Evolutionary conservation across 2,797 vertebrate species (phyloP).

Genomic region (Threskiornis aethiopicus): DNA sequence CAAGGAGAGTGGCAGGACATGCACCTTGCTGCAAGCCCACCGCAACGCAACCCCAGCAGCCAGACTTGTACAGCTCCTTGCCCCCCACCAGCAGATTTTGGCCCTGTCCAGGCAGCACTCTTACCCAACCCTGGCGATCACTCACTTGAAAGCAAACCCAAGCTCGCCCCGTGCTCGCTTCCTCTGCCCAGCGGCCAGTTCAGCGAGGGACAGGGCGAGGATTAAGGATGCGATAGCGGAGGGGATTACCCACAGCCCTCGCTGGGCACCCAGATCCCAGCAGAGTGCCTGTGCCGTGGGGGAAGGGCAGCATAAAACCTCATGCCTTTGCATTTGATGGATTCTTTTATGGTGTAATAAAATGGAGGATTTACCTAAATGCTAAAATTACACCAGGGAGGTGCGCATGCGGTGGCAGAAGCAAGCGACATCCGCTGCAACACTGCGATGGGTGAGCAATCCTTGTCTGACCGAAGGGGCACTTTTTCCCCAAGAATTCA

Average conservation of each 20-base stretch:
- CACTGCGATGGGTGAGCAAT: accelerated
- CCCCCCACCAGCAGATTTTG: not conserved
- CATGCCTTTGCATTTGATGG: not conserved
- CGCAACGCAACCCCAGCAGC: not conserved
- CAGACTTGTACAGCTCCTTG: accelerated
- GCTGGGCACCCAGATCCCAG: not conserved
- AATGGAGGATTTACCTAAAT: not conserved
- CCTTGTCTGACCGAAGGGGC: not conserved
- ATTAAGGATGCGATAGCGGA: not conserved
- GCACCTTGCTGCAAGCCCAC: not conserved
- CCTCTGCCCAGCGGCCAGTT: not conserved
- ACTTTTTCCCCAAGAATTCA: not conserved
- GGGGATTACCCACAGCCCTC: not conserved
- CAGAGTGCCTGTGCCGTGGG: not conserved
- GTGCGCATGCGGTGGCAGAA: accelerated
- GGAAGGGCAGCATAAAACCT: not conserved
- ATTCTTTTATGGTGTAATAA: not conserved
- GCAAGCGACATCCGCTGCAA: accelerated
- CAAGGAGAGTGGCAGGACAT: accelerated
- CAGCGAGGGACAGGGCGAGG: not conserved
- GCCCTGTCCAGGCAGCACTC: not conserved
- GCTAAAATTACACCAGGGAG: not conserved
- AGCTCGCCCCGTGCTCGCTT: accelerated
- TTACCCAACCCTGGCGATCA: not conserved
- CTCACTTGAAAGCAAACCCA: not conserved